Evolutionary conservation across 2,888 invertebrate species (phyloP).

Genomic region (Heliconius hortense): DNA sequence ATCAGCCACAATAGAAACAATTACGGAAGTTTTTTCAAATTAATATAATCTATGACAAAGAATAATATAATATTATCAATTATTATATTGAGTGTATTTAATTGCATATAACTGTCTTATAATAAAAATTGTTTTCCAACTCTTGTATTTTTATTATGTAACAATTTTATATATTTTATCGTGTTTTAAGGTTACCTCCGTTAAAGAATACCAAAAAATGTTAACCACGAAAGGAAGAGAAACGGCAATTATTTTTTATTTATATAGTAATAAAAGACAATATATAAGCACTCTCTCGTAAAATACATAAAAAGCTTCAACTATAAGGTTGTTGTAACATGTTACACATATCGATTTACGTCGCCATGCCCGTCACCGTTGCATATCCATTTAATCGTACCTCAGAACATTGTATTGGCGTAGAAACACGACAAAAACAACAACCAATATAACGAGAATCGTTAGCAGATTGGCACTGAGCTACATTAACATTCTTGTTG

Average conservation of each 20-base stretch:
- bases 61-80: neutral
- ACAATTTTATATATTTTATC: neutral
- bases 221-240: neutral
- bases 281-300: neutral
- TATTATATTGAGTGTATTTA: neutral
- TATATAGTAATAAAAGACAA: conserved; percentile 5
- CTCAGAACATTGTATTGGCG: conserved; percentile 32
- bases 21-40: neutral
- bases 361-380: conserved; percentile 33
- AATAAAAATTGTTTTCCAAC: neutral
- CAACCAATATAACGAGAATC: conserved; percentile 43
- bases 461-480: conserved; percentile 50
- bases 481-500: conserved; percentile 48
- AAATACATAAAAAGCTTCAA: neutral
- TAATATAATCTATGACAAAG: neutral
- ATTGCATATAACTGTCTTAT: neutral
- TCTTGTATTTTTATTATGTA: neutral
- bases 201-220: neutral
- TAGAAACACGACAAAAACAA: conserved; percentile 40
- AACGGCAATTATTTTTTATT: neutral
- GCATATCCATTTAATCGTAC: conserved; percentile 36
- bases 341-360: conserved; percentile 25
- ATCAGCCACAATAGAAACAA: neutral
- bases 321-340: conserved; percentile 16
- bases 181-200: neutral